phyloP scores from a whole-genome alignment of 1,140 invertebrate genomes.

The Dendroctonus valens region DNA sequence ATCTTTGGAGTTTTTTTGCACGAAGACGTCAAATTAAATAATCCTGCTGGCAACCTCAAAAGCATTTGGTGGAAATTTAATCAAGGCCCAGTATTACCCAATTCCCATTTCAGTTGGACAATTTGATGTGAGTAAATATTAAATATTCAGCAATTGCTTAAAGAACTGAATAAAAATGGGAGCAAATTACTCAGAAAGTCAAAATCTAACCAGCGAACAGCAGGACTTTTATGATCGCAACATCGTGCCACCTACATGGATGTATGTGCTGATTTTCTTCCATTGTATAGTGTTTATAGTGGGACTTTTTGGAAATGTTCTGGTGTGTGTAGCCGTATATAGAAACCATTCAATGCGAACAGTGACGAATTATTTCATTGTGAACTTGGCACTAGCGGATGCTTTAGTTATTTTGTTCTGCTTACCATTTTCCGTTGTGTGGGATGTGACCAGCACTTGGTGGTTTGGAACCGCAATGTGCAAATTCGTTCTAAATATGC shows the following conservation, averaged over 20 bases:
- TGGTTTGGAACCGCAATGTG: conserved; percentile 78
- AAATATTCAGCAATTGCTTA: too few species aligned
- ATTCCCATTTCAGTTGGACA: too few species aligned
- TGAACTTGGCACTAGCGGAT: conserved; percentile 90
- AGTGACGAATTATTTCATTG: conserved; percentile 91
- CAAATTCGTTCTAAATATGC: conserved; percentile 81
- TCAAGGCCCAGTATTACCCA: too few species aligned
- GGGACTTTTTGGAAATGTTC: conserved; percentile 66
- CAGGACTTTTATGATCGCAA: conserved; percentile 30
- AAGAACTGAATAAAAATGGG: conserved; percentile 1
- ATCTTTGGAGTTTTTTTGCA: too few species aligned
- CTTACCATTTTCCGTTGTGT: conserved; percentile 80
- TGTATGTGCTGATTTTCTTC: conserved; percentile 44
- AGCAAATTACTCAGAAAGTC: conserved; percentile 5
- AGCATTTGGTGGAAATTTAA: too few species aligned
- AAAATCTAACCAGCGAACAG: conserved; percentile 14
- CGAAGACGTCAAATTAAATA: too few species aligned
- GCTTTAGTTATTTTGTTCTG: conserved; percentile 88
- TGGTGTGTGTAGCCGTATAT: conserved; percentile 86
- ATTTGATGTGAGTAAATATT: too few species aligned
- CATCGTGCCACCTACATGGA: conserved; percentile 45
- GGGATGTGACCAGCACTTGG: conserved; percentile 90
- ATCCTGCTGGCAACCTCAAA: too few species aligned
- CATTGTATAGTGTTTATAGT: conserved; percentile 46
- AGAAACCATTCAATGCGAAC: conserved; percentile 83